Conservation (phyloP, 2,113 vertebrate species). For the Reinhardtius hippoglossoides region DNA sequence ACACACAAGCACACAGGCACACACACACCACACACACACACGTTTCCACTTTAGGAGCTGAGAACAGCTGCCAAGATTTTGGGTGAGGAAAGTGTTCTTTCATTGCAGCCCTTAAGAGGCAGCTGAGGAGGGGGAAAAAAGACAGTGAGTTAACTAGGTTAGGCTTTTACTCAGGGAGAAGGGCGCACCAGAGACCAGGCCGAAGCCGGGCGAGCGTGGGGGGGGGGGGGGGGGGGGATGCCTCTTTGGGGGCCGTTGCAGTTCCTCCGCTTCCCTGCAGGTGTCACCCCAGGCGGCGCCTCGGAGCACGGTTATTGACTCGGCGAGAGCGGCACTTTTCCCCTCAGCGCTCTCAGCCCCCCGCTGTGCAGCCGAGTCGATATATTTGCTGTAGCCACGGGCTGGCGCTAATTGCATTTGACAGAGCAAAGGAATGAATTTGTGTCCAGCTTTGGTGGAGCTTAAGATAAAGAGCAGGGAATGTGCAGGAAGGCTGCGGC, state of each 20-base stretch:
- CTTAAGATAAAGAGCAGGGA: slow-evolving; percentile 69
- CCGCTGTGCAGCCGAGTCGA: slow-evolving; percentile 67
- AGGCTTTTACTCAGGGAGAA: slow-evolving; percentile 20
- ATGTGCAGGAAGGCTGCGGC: slow-evolving; percentile 46
- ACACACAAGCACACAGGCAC: neutral
- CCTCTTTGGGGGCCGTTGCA: slow-evolving; percentile 3
- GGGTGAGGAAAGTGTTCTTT: slow-evolving; percentile 55
- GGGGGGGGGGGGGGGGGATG: neutral
- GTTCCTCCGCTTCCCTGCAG: slow-evolving; percentile 63
- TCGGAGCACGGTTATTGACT: slow-evolving; percentile 38
- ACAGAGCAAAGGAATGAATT: slow-evolving; percentile 80
- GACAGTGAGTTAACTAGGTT: slow-evolving; percentile 63
- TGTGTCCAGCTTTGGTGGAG: slow-evolving; percentile 73
- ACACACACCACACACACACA: slow-evolving; percentile 15
- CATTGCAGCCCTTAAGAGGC: slow-evolving; percentile 54
- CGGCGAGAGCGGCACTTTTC: slow-evolving; percentile 42
- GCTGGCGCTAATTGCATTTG: slow-evolving; percentile 80
- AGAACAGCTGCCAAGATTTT: slow-evolving; percentile 48
- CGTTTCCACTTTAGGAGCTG: slow-evolving; percentile 54
- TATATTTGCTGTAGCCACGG: slow-evolving; percentile 77
- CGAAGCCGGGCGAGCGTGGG: neutral
- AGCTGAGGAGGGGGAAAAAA: slow-evolving; percentile 50
- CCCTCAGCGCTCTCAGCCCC: slow-evolving; percentile 36
- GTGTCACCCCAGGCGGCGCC: slow-evolving; percentile 60
- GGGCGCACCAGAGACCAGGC: neutral